Evolutionary conservation across 2,888 invertebrate genomes (phyloP), one percentile per base, ranked within the genome.

Genomic region (Syrista parreyssii): DNA sequence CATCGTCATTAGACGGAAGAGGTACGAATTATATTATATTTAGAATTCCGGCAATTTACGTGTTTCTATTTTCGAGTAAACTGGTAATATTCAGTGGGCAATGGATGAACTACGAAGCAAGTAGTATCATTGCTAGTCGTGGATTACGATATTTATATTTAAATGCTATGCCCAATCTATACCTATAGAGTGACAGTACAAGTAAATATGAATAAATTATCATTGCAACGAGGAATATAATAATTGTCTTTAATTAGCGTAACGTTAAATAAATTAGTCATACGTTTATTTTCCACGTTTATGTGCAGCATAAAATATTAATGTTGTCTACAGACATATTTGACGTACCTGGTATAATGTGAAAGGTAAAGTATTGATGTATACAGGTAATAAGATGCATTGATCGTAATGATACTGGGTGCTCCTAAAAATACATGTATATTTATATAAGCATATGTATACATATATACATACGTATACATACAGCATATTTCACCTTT

Each of bases 1-100:
- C 80, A n/a, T 68, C 77, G n/a, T 12, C 34, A 23, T 30, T 31
- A 36, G 12, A 74, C 23, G 30, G 68, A 73, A 34, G 31, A 74
- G 74, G 68, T 31, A 73, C 35, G n/a, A 74, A 33, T 55, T 55
- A 55, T 23, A 55, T 23, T 55, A 55, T 55, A 55, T 55, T 55
- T 23, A 55, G 23, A 55, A 23, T 9, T 55, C 9, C 9, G 2
- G 23, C 9, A 55, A 9, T 55, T 55, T 55, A 23, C 55, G 55
- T 55, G 9, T 55, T 23, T 55, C 55, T 55, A 55, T 55, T 55
- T 55, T 23, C 23, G 23, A 23, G 23, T 23, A 55, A 55, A 23
- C 23, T 9, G 9, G 9, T 23, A 23, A 9, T 6, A 55, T 0
- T 55, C 55, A 55, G 23, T 55, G 2, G 55, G 55, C 23, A 55